Evolutionary conservation across 2,797 vertebrate genomes (phyloP).

Genomic region (Propithecus perrieri): DNA sequence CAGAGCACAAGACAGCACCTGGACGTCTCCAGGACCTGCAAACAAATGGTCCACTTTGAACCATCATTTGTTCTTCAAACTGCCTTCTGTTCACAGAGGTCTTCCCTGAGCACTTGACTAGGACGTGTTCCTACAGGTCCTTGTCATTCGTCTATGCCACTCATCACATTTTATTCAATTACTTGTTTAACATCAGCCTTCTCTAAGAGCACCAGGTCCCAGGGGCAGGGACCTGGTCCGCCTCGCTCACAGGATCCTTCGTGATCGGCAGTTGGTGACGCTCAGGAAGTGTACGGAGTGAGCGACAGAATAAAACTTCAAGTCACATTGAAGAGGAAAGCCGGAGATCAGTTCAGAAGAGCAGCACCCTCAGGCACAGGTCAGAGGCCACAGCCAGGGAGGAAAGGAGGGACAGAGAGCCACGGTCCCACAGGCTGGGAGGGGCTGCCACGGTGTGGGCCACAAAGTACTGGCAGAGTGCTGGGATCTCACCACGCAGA

Average conservation of each 20-base stretch:
- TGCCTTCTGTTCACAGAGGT: too few species aligned
- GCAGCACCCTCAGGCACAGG: not conserved
- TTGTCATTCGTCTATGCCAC: not conserved
- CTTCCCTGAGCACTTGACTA: not conserved
- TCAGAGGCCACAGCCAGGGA: too few species aligned
- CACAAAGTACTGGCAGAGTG: not conserved
- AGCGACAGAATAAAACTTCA: not conserved
- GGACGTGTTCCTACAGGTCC: too few species aligned
- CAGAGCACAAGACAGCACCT: not conserved
- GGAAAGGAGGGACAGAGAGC: not conserved
- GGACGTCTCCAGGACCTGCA: not conserved
- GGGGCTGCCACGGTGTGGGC: not conserved
- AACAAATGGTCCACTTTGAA: fast-evolving
- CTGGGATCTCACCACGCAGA: not conserved
- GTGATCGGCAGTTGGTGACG: not conserved
- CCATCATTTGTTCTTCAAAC: not conserved
- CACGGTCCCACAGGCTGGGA: not conserved
- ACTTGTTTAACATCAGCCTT: not conserved
- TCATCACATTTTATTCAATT: not conserved
- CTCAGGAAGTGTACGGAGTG: not conserved
- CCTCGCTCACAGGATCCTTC: not conserved
- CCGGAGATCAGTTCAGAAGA: not conserved
- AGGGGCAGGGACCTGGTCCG: not conserved
- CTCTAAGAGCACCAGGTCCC: not conserved
- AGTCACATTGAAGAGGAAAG: not conserved